Evolutionary conservation across 2,888 invertebrate species (phyloP).

Genomic region (Alloplasta piceator): DNA sequence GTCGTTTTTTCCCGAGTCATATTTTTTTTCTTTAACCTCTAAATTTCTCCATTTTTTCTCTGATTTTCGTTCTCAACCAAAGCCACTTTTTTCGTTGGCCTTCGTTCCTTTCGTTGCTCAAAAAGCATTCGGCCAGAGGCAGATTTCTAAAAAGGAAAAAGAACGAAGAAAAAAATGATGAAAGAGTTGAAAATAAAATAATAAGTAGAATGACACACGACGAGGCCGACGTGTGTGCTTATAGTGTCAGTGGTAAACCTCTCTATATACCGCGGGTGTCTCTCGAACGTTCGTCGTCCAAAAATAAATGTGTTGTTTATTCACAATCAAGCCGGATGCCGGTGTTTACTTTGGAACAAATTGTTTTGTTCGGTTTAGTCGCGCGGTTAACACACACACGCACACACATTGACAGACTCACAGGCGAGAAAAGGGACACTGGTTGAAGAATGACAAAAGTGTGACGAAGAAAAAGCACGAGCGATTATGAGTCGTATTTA

Average conservation of each 20-base stretch:
- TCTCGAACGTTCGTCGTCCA: constrained; percentile 77
- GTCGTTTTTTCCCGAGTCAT: too few species aligned
- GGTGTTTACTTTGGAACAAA: constrained; percentile 83
- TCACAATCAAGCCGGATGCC: constrained; percentile 84
- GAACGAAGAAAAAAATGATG: constrained; percentile 19
- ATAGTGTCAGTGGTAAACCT: constrained; percentile 50
- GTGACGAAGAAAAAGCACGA: constrained; percentile 44
- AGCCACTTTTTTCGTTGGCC: too few species aligned
- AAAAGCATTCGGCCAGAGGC: too few species aligned
- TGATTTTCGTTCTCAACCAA: too few species aligned
- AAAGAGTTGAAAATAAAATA: constrained; percentile 9
- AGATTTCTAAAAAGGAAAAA: constrained; percentile 41
- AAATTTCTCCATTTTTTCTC: too few species aligned
- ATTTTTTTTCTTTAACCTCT: too few species aligned
- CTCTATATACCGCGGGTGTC: constrained; percentile 63
- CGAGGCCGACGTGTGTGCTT: constrained; percentile 28
- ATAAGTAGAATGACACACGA: constrained; percentile 41
- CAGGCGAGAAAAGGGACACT: constrained; percentile 27
- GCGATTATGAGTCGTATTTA: constrained; percentile 49
- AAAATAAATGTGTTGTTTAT: constrained; percentile 84
- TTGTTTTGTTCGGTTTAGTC: constrained; percentile 83
- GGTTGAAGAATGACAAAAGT: constrained; percentile 45
- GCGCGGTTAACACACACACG: constrained; percentile 60
- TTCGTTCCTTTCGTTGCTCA: too few species aligned
- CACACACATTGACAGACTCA: background rate